Conservation (phyloP, 2,888 invertebrate species). For the Lydus trimaculatus region DNA sequence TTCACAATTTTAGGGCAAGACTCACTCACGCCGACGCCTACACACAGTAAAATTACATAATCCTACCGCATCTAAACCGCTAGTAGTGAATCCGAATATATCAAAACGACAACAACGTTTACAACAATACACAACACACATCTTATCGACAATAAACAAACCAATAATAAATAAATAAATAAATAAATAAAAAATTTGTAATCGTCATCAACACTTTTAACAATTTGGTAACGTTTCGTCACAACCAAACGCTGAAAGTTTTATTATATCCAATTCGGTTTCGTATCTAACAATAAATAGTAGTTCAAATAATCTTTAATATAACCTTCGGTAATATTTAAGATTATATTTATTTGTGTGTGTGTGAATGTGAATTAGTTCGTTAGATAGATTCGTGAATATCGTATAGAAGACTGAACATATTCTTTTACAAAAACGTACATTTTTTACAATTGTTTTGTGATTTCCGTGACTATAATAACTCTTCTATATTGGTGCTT, state of each 20-base stretch:
- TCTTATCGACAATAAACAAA: background rate
- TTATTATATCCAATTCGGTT: background rate
- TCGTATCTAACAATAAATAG: background rate
- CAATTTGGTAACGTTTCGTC: background rate
- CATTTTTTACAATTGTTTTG: background rate
- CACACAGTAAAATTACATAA: conserved; percentile 31
- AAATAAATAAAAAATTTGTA: background rate
- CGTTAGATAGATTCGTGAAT: background rate
- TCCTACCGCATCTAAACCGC: conserved; percentile 28
- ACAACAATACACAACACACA: background rate
- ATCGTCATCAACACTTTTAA: too few species aligned
- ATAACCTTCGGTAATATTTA: background rate
- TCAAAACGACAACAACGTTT: conserved; percentile 24
- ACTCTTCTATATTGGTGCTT: background rate
- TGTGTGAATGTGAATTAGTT: conserved; percentile 2
- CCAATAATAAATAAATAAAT: background rate
- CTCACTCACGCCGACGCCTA: conserved; percentile 31
- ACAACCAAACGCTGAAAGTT: background rate
- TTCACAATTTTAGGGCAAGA: conserved; percentile 12
- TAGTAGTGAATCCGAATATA: conserved; percentile 29
- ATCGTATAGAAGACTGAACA: background rate
- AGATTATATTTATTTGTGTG: background rate
- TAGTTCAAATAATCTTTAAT: background rate
- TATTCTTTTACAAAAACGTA: background rate
- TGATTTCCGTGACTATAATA: background rate